These are phyloP conservation scores for Asarcornis scutulata DNA, from an alignment of 2,113 vertebrate species.

Conservation along the genomic window DNA sequence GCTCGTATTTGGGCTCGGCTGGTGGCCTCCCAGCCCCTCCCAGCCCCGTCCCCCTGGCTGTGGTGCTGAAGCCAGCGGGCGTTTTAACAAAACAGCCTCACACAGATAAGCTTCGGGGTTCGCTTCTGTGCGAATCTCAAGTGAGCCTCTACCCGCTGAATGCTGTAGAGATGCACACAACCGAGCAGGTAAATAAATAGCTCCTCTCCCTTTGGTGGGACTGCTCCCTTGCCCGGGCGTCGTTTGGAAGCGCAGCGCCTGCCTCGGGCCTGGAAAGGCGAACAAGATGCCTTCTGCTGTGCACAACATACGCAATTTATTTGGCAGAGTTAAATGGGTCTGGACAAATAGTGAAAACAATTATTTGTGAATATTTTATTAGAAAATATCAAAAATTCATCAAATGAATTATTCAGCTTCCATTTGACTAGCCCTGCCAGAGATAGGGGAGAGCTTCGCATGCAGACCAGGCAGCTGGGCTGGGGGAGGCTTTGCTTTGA, in stretches of 20 bases:
- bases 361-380: slow-evolving; percentile 70
- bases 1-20: background rate
- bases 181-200: background rate
- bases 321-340: slow-evolving; percentile 28
- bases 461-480: background rate
- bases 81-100: background rate
- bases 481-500: background rate
- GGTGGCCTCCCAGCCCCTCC: accelerated
- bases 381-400: slow-evolving; percentile 61
- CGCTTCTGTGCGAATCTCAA: background rate
- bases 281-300: background rate
- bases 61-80: background rate
- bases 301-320: background rate
- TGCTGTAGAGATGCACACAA: background rate
- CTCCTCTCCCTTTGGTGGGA: background rate
- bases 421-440: background rate
- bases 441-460: background rate
- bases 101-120: background rate
- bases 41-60: background rate
- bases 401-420: slow-evolving; percentile 61
- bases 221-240: background rate
- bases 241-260: background rate
- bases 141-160: background rate
- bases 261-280: background rate
- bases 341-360: slow-evolving; percentile 46